Percentiles rank a stretch among this genome's conserved stretches.
Evolutionary conservation across 1,140 invertebrate genomes (phyloP).

Genomic region (Drosophila watanabei): DNA sequence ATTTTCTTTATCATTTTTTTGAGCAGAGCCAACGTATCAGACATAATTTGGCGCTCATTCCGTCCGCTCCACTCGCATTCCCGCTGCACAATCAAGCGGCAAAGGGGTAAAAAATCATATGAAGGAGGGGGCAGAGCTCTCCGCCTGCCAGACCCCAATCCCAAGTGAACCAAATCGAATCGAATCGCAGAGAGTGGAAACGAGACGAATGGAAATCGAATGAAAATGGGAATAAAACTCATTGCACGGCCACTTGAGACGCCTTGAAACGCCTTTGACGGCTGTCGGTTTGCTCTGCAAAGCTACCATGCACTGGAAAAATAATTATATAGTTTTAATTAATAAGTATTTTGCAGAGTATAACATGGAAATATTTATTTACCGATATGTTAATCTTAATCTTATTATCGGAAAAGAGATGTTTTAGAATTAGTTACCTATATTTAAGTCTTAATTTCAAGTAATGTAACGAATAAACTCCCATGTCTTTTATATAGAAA

Average conservation of each 20-base stretch:
- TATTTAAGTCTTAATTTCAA: too few species aligned
- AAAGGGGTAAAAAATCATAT: slow-evolving; percentile 6
- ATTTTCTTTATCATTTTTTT: slow-evolving; percentile 11
- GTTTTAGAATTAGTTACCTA: neutral
- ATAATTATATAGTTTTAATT: neutral
- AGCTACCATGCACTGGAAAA: slow-evolving; percentile 4
- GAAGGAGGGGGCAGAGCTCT: slow-evolving; percentile 6
- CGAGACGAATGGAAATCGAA: slow-evolving; percentile 57
- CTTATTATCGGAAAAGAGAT: too few species aligned
- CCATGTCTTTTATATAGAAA: too few species aligned
- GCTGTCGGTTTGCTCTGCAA: slow-evolving; percentile 13
- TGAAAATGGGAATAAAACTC: slow-evolving; percentile 61
- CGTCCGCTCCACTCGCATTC: slow-evolving; percentile 46
- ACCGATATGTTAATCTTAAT: too few species aligned
- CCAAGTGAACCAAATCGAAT: slow-evolving; percentile 51
- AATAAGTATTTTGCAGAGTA: neutral
- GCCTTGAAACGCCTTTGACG: slow-evolving; percentile 45
- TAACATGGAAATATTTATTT: neutral
- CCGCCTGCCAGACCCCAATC: slow-evolving; percentile 34
- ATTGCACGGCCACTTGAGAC: slow-evolving; percentile 70
- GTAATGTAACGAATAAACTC: too few species aligned
- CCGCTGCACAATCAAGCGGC: slow-evolving; percentile 53
- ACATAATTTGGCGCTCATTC: slow-evolving; percentile 34
- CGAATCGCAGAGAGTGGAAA: slow-evolving; percentile 48
- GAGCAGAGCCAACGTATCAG: slow-evolving; percentile 12